Evolutionary conservation across 2,888 invertebrate species (phyloP), one percentile per base, ranked within the genome.

Genomic region (Tuberolachnus salignus): DNA sequence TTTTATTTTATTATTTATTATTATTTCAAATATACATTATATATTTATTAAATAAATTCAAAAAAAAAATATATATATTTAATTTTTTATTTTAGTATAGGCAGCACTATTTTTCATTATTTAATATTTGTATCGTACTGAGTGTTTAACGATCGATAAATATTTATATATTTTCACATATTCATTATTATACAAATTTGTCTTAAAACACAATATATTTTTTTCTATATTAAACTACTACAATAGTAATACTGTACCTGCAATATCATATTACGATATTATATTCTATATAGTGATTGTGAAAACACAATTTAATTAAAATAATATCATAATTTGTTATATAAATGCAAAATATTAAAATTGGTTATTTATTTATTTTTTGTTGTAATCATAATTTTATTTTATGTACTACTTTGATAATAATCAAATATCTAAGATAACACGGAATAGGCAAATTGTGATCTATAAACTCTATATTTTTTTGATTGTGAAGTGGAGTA

Each of bases 401-500:
- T 61, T 59, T 61, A 51, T 34, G 26, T 59, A 44, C 16, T 8
- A 53, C 1, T 3, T 6, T 23, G 14, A 9, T 23, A 59, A 59
- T 34, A 61, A n/a, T 44, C 23, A 11, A 72, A 61, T 23, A 10
- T 72, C 10, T 21, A 49, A 49, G 19, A 10, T 16, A 16, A 19
- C 49, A 57, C 2, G n/a, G 21, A 8, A 23, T 61, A 4, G 9
- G 8, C 10, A 16, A 34, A 61, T 51, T 61, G 49, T 63, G 51
- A 73, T 63, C 16, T 49, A 34, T 61, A 61, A 34, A 4, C 10
- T 11, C 1, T 73, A 34, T 73, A 9, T 69, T 34, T 46, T 46
- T 55, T 71, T 26, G n/a, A 61, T 14, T 10, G 51, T 73, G 11
- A 61, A 73, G 49, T 63, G 72, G 61, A 73, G 61, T 34, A 49